Evolutionary conservation across 2,797 vertebrate species (phyloP), one percentile per base, ranked within the genome.

Genomic region (Gephyroberyx darwinii): DNA sequence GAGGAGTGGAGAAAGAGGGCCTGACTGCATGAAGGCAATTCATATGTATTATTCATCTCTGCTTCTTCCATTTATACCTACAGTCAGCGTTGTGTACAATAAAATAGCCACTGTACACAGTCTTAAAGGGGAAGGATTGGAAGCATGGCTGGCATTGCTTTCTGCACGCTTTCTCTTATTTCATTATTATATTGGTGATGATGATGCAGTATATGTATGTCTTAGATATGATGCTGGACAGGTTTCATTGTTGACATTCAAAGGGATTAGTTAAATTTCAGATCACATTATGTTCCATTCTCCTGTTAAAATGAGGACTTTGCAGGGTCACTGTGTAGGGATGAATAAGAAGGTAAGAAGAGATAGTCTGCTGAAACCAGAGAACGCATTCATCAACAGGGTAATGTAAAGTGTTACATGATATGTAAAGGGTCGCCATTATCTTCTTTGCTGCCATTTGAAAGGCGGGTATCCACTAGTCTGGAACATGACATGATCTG

Each of bases 11-110:
- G 19, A 77, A 78, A 64, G 85, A 75, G 57, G 78, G 75, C 59
- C 69, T 73, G 77, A 33, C 75, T 90, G 84, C 84, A 91, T 66
- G 75, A 89, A 91, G 84, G 88, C 91, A 88, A 84, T 84, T 81
- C 59, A 78, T 71, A 92, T 93, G 87, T 85, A 91, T 94, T 90
- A 93, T 93, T 92, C 90, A 93, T 90, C 58, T 82, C 79, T 89
- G 64, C 84, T 75, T 83, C 85, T 84, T 87, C 86, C 85, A 85
- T 90, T 90, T 92, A 87, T 88, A 84, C 82, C 85, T 90, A 89
- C 82, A 90, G 89, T 84, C 88, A 86, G 85, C 87, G 74, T 81
- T 90, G 90, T 83, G 80, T 81, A 80, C 82, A 69, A 70, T 85
- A 52, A 81, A 83, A 79, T 84, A 55, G 37, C 52, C 60, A 54